Base-by-base conservation (phyloP, 2,113 vertebrate genomes). In the Nothoprocta pentlandii region DNA sequence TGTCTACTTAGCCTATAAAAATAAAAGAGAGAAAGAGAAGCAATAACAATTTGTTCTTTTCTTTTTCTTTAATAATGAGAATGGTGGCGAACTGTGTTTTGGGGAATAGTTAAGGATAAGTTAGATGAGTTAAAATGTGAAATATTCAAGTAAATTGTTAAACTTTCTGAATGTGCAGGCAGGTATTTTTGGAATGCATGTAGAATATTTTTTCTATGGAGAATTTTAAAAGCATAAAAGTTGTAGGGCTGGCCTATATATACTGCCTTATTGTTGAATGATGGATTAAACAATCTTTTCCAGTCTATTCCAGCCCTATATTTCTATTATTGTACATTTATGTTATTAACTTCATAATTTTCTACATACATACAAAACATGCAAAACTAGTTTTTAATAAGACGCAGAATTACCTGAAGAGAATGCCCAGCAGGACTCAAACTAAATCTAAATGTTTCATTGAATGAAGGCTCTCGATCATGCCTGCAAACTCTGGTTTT, bases 401-500 rank as follows among this genome's bases (percentile, higher is more conserved):
- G 78, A 83, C 59, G 34, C 3, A 94, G 20, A 89, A 80, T 96
- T 98, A 99, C 99, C 99, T 99, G 99, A 95, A 99, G 98, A 79
- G 99, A 99, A 96, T 99, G 99, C 85, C 99, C 99, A 5, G 99
- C 98, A 62, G 99, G 99, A 96, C 99, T 99, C 82, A 99, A 98
- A 62, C 98, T 99, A 97, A 99, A 99, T 93, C 99, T 98, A 97
- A 99, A 99, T 0, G 99, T 99, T 97, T 99, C 99, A n/a, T 99
- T 99, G 96, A 99, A 99, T 0, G 99, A 99, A 74, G 99, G 99
- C 73, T 99, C 99, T 94, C 99, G 97, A 96, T 99, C 99, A 83
- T 99, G 99, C 67, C 99, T 98, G 94, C 99, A 99, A 56, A 99
- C 98, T 97, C 99, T 98, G n/a, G 99, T 99, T 97, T 99, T 99